Evolutionary conservation across 2,797 vertebrate genomes (phyloP), one percentile per base, ranked within the genome.

Genomic region (Gymnoscopelus braueri): DNA sequence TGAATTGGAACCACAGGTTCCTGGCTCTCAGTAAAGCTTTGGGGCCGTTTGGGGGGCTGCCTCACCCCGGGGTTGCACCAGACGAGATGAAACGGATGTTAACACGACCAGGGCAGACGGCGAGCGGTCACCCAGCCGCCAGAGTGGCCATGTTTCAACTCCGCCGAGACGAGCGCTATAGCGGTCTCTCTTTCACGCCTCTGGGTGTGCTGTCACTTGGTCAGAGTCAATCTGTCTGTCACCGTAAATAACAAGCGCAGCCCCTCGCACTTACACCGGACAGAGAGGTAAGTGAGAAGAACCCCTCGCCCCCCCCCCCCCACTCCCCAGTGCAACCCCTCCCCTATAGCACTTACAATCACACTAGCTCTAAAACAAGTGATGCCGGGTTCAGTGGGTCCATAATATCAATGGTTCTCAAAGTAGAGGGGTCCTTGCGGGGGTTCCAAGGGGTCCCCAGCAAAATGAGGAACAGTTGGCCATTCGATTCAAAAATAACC

Each of bases 1-100:
- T 84, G 83, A 86, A 88, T 82, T 80, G 80, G 70, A 82, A 87
- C 85, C 83, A 83, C 81, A 8, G 87, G 86, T 77, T 86, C 83
- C 80, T 81, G 85, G 89, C 88, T 35, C 19, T 47, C 67, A 8
- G 39, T 44, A 44, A 59, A 47, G 15, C 52, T 54, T 12, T 2
- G 5, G 52, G 44, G 84, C 76, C 83, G 71, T 68, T 47, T 10
- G 39, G 39, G 39, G 35, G 75, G 65, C 35, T 73, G 79, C 82
- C 81, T 88, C 79, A 74, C 60, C 6, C 67, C 14, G 77, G 74
- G 85, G 81, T 55, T 69, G 69, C 61, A 51, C 35, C 26, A 48
- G 71, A 61, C 62, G 77, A 44, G 74, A 78, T 55, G 77, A 67
- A 69, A 80, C 70, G 69, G 81, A 80, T 77, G 86, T 77, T 79